These are phyloP conservation scores for Netelia melanura DNA, from an alignment of 2,888 invertebrate species.

Conservation along the genomic window DNA sequence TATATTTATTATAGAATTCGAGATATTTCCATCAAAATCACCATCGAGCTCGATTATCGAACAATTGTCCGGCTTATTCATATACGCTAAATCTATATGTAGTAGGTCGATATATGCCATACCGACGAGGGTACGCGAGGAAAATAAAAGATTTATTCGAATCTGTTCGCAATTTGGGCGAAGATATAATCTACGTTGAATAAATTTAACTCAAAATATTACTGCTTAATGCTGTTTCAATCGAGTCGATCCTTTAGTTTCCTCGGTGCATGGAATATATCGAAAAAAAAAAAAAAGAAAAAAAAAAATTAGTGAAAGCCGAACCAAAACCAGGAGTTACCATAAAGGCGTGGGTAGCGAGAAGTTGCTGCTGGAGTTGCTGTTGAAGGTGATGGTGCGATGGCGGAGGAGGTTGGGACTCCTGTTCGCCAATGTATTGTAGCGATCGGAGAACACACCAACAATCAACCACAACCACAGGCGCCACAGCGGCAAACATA, in stretches of 20 bases:
- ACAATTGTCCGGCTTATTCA: slow-evolving; percentile 40
- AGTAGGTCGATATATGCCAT: slow-evolving; percentile 44
- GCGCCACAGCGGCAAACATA: slow-evolving; percentile 85
- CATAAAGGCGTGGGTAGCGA: slow-evolving; percentile 85
- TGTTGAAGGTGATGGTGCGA: slow-evolving; percentile 85
- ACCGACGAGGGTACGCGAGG: not conserved
- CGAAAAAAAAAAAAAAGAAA: slow-evolving; percentile 51
- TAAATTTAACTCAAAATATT: no score
- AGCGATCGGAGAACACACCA: slow-evolving; percentile 85
- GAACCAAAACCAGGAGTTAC: slow-evolving; percentile 85
- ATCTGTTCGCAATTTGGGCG: not conserved
- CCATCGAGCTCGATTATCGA: not conserved
- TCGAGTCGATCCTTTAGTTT: not conserved
- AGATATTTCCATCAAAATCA: not conserved
- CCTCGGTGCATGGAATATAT: slow-evolving; percentile 36
- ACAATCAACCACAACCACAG: slow-evolving; percentile 85
- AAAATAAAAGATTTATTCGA: not conserved
- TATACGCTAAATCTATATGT: slow-evolving; percentile 59
- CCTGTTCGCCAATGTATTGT: slow-evolving; percentile 82
- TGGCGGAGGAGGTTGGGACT: slow-evolving; percentile 84
- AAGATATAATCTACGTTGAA: not conserved
- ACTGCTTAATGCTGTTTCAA: not conserved
- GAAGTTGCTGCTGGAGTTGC: slow-evolving; percentile 85
- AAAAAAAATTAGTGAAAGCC: slow-evolving; percentile 84
- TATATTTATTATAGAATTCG: not conserved